Evolutionary conservation across 2,888 invertebrate species (phyloP), one percentile per base, ranked within the genome.

Genomic region (Biston betularia): DNA sequence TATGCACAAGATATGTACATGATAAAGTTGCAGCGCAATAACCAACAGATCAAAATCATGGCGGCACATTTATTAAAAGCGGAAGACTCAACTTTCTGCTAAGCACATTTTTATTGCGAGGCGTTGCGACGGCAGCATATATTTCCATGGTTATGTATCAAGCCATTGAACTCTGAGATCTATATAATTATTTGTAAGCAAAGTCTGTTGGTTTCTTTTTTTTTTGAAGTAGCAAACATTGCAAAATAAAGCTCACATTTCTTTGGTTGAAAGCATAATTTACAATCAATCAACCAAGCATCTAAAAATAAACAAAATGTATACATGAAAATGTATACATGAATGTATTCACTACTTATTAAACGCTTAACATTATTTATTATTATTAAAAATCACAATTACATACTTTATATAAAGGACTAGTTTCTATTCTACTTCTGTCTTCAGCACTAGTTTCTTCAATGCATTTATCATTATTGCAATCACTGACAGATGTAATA

Each of bases 81-180:
- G 63, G 52, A 75, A 73, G 70, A 74, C 74, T 74, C 74, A 77
- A 74, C 72, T 73, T 72, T 50, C 69, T 48, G 45, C 58, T 54
- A 55, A 58, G 63, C 63, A 66, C 68, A 73, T 72, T 80, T 82
- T 84, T 83, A 86, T 83, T 80, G 78, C 77, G 60, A 60, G 53
- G 68, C 73, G 82, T 80, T 82, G 80, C 79, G 82, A 79, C 81
- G 65, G 56, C 61, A 49, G 54, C 54, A 66, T 69, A 69, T 64
- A 66, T 69, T 34, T 60, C 33, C 46, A 48, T 38, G 40, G 40
- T 33, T 59, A 53, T 46, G 34, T 54, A 55, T 63, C 48, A 59
- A 65, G 59, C 45, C 55, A 55, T 49, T 59, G 64, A 64, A 58
- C 64, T 58, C 53, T 53, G 14, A 44, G 14, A 6, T 34, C 9